Evolutionary conservation across 2,113 vertebrate genomes (phyloP), one percentile per base, ranked within the genome.

Genomic region (Butastur rufipennis): DNA sequence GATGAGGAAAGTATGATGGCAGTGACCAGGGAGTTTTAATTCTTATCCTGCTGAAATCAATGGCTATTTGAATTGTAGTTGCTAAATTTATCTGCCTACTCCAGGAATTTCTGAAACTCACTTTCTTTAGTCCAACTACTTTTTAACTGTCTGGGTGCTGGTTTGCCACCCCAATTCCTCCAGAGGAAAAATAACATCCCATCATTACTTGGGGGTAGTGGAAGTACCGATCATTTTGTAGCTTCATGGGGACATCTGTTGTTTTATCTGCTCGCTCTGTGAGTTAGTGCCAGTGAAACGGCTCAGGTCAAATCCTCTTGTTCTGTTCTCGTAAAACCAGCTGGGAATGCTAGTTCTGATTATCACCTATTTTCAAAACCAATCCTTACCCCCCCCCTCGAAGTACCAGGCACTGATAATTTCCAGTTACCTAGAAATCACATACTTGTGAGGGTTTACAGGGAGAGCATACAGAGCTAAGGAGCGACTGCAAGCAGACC

Each of bases 41-140:
- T 67, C 40, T 67, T 1, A 0, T 81, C 52, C 72, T 71, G 56
- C 67, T 78, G 90, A 90, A 95, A 86, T 94, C 90, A 82, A 25
- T 83, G 82, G 43, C 82, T 79, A 56, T 86, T 89, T 91, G 72
- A 91, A 86, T 84, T 78, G 81, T 27, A 59, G 52, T 29, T 81
- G 26, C 86, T 95, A 85, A 78, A 90, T 92, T 86, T 88, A 81
- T 83, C 80, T 83, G 63, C n/a, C 72, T 81, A 10, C 55, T 94
- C n/a, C 59, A 68, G 50, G 48, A 73, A 62, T 77, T 96, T 92
- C 91, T 73, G 86, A 84, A 74, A 74, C 52, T 62, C 63, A 9
- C 34, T 86, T 68, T 79, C 42, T 87, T 63, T 55, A 84, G 43
- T 86, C 42, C 17, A 50, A 7, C 22, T 89, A 29, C 34, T n/a